Base-by-base conservation (phyloP, 2,797 vertebrate species). In the Sus cebifrons region DNA sequence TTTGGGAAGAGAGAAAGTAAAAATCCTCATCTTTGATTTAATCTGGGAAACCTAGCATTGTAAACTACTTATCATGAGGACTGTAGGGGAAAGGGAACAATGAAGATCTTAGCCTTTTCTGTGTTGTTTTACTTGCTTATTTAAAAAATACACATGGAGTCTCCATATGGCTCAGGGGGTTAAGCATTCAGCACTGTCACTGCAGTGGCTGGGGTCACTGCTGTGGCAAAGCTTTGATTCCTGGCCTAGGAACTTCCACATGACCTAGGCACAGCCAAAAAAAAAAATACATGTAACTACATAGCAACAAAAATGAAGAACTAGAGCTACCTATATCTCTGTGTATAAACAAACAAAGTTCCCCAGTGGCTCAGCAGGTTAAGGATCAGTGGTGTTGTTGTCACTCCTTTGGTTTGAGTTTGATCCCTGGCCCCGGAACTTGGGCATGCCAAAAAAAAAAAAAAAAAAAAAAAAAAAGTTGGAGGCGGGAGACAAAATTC, bases 21-120 rank as follows among this genome's bases (percentile, higher is more conserved):
- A 90, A 90, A 92, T 83, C 11, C 77, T 89, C 32, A 64, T 71
- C 90, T 86, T 89, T 65, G 64, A 58, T 89, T 75, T 89, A 44
- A 3, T 36, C n/a, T 82, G 67, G 32, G 81, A 89, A 96, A 82
- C 75, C 92, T 49, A 20, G 56, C 29, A 27, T 20, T 74, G 71
- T 64, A 89, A 84, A 84, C 32, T 71, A 23, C 36, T 32, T n/a
- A 25, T 65, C 84, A 81, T 9, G 25, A 5, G 79, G 62, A 82
- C 18, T 1, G 15, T 12, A 81, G 32, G 75, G 18, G 32, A 40
- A 62, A 67, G 23, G 52, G 23, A 62, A 56, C 82, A 21, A 29
- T 25, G 54, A 74, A 49, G 32, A 62, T 89, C 44, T 92, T 32
- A 71, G 68, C n/a, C 32, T 95, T 93, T 58, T 86, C 82, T 82